Percentiles rank a stretch among this genome's conserved stretches.
Conservation (phyloP, 2,888 invertebrate species). For the Bruchidius siliquastri region DNA sequence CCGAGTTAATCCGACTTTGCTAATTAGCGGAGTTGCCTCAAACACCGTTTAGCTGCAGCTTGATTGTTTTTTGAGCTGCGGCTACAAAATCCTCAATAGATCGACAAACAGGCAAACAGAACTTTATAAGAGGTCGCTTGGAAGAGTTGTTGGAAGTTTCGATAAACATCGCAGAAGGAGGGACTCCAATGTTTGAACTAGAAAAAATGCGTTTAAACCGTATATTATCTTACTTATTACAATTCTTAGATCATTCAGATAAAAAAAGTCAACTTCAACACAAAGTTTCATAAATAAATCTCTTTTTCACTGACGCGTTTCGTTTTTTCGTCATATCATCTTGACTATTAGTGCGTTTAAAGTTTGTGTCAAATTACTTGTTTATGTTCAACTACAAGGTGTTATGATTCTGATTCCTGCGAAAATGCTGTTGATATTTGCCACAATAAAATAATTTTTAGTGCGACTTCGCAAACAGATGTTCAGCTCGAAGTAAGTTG, state of each 20-base stretch:
- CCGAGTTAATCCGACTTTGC: background rate
- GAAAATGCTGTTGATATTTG: background rate
- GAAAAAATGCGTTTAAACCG: no score
- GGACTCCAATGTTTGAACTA: no score
- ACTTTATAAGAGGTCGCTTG: background rate
- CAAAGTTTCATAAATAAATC: no score
- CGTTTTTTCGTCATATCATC: no score
- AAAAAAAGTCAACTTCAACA: no score
- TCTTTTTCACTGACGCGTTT: no score
- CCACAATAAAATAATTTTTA: background rate
- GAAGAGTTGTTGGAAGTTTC: background rate
- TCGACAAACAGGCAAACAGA: conserved; percentile 5
- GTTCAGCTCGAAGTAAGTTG: background rate
- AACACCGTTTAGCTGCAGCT: background rate
- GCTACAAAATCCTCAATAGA: conserved; percentile 10
- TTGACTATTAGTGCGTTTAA: no score
- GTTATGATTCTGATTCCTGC: background rate
- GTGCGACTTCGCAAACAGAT: background rate
- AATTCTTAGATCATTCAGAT: no score
- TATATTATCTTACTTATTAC: no score
- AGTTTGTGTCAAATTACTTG: background rate
- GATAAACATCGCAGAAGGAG: no score
- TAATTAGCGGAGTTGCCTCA: background rate
- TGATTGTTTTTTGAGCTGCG: background rate
- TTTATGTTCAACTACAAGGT: background rate